Evolutionary conservation across 1,140 invertebrate genomes (phyloP), one percentile per base, ranked within the genome.

Genomic region (Drosophila rufa): DNA sequence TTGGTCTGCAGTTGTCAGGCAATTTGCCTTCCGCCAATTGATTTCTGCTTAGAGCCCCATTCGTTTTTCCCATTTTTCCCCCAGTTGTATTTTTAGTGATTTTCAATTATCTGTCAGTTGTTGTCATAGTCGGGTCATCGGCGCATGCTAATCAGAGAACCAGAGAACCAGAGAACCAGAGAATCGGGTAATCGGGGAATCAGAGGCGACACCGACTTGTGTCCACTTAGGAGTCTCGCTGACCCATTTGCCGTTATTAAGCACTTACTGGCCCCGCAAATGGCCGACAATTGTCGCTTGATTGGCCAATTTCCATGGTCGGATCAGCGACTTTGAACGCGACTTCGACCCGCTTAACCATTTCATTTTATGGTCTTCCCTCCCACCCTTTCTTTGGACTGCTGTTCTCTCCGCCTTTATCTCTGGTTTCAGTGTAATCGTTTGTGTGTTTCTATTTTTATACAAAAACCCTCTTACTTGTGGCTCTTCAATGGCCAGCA

Each of bases 201-300:
- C 59, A 3, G 33, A 15, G 51, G 22, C 43, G 30, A 22, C 19
- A 40, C 62, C 56, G 62, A 76, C 64, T 42, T 67, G 57, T 60
- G 64, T 57, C 61, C 65, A 57, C 51, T 79, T 25, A 30, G 61
- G 59, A 55, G 66, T 66, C 53, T 25, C 58, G 56, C 17, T 84
- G 78, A 84, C 81, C 82, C 75, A 69, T 53, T 75, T 79, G 46
- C 45, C 81, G 46, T 73, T 84, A 78, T 87, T 71, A 76, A 68
- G 73, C 76, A 79, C 76, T 89, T 83, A 64, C 57, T 19, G 62
- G 56, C 61, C 70, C 68, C 78, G 73, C 77, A 90, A 89, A 90
- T 74, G 81, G 70, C 61, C 70, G 78, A 89, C 85, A 91, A 90
- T 90, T 90, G 86, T 74, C 82, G 71, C 79, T 91, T 85, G 86